Evolutionary conservation across 2,888 invertebrate genomes (phyloP).

Genomic region (Mycalesis mineus): DNA sequence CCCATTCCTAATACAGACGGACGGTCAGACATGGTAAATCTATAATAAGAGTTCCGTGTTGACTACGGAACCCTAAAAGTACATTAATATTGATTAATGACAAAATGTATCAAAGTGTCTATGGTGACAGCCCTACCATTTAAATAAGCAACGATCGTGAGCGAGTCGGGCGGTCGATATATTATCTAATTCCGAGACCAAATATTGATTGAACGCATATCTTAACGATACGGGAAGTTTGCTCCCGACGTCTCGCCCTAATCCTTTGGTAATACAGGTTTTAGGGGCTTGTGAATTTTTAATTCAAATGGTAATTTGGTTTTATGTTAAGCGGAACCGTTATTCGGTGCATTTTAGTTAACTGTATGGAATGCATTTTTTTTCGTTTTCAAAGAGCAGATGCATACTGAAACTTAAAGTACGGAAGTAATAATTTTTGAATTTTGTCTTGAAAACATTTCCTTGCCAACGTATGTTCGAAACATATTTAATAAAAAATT

Average conservation of each 20-base stretch:
- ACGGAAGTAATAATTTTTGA: neutral
- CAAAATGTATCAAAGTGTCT: too few species aligned
- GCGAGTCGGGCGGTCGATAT: constrained; percentile 39
- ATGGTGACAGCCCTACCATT: neutral
- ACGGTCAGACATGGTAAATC: too few species aligned
- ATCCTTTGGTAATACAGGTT: constrained; percentile 13
- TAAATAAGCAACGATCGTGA: neutral
- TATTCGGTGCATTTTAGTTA: neutral
- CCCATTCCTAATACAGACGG: too few species aligned
- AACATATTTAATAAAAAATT: too few species aligned
- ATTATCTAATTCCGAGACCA: constrained; percentile 45
- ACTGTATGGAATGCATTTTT: neutral
- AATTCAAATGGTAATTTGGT: neutral
- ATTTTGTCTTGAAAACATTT: neutral
- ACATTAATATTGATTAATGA: too few species aligned
- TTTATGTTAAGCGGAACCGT: neutral
- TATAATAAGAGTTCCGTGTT: too few species aligned
- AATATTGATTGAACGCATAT: constrained; percentile 59
- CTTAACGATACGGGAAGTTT: constrained; percentile 25
- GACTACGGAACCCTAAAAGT: too few species aligned
- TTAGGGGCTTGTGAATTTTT: neutral
- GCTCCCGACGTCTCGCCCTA: constrained; percentile 12
- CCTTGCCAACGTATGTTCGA: too few species aligned
- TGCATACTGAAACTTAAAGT: neutral
- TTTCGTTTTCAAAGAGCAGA: neutral